A percentile compares a stretch with the other conserved stretches of the same genome.
Evolutionary conservation across 2,113 vertebrate genomes (phyloP).

Genomic region (Rhinolophus sinicus): DNA sequence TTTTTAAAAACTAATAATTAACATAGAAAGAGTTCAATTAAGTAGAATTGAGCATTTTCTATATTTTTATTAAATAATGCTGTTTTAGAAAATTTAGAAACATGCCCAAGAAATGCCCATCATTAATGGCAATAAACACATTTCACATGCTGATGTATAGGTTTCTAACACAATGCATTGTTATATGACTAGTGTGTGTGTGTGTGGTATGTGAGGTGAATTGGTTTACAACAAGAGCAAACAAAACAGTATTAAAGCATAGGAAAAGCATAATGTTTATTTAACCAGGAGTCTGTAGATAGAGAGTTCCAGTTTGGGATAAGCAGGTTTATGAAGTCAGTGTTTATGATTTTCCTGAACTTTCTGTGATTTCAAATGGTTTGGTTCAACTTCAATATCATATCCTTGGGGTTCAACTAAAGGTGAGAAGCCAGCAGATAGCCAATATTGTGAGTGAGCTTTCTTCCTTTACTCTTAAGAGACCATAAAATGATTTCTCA

Average conservation of each 20-base stretch:
- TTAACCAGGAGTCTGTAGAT: background rate
- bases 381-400: background rate
- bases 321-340: background rate
- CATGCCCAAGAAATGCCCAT: background rate
- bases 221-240: background rate
- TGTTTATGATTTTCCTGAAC: background rate
- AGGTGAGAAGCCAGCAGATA: background rate
- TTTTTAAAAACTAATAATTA: background rate
- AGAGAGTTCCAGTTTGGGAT: background rate
- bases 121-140: background rate
- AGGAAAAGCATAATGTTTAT: background rate
- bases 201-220: background rate
- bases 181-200: background rate
- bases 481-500: background rate
- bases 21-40: background rate
- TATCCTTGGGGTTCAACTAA: background rate
- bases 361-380: background rate
- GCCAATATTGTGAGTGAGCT: background rate
- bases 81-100: slow-evolving; percentile 3
- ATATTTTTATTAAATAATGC: background rate
- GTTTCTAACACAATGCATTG: background rate
- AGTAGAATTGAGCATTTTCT: background rate
- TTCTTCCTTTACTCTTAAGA: background rate
- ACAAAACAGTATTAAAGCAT: background rate
- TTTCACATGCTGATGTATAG: background rate